Percentiles rank a stretch among this genome's conserved stretches.
Evolutionary conservation across 2,797 vertebrate genomes (phyloP).

Genomic region (Leontocebus nigricollis): DNA sequence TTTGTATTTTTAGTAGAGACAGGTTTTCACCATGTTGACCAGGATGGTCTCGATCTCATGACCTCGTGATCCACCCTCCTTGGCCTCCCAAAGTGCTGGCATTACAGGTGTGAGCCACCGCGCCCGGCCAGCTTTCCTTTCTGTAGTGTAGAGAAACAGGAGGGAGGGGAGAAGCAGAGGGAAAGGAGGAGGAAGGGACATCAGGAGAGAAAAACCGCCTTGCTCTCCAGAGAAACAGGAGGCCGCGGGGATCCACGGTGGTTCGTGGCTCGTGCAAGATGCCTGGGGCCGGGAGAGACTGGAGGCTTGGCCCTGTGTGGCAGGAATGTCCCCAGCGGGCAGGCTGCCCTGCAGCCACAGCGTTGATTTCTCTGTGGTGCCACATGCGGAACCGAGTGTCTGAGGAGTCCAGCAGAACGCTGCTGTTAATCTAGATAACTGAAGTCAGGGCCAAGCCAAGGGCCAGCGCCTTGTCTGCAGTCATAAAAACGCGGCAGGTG

Average conservation of each 20-base stretch:
- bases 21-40: too few relatives aligned
- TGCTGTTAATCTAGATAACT: not conserved
- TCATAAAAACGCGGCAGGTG: not conserved
- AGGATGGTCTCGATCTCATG: too few relatives aligned
- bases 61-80: too few relatives aligned
- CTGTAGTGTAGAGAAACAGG: not conserved
- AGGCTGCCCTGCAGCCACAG: fast-evolving
- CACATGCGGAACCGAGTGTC: not conserved
- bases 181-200: not conserved
- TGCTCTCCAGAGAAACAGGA: not conserved
- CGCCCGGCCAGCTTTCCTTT: too few relatives aligned
- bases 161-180: too few relatives aligned
- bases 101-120: too few relatives aligned
- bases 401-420: not conserved
- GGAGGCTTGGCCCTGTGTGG: not conserved
- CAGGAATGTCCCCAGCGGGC: not conserved
- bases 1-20: too few relatives aligned
- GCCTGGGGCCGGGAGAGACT: not conserved
- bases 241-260: not conserved
- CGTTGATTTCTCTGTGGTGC: not conserved
- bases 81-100: too few relatives aligned
- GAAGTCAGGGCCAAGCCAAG: not conserved
- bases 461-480: not conserved
- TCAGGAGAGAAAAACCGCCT: not conserved
- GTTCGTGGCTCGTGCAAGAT: too few relatives aligned